A percentile compares a stretch with the other conserved stretches of the same genome.
These are phyloP conservation scores for Ceyx margarethae DNA, from an alignment of 2,113 vertebrate genomes.

Conservation along the genomic window DNA sequence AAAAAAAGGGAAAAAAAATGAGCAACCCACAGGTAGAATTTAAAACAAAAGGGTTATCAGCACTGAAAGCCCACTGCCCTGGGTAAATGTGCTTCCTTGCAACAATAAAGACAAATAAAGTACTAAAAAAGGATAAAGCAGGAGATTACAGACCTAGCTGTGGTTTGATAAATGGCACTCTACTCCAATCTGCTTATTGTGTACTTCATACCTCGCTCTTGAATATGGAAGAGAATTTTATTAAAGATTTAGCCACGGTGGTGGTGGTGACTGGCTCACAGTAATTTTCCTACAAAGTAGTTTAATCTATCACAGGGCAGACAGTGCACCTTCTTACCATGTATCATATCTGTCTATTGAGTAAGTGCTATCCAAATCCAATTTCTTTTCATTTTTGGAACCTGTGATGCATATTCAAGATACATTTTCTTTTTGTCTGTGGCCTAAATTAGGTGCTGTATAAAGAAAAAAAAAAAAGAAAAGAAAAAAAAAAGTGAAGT, in stretches of 20 bases:
- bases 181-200: conserved; percentile 83
- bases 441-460: conserved; percentile 76
- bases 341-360: conserved; percentile 95
- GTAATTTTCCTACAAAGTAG: conserved; percentile 99
- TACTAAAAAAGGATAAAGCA: conserved; percentile 78
- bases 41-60: conserved; percentile 68
- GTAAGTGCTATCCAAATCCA: conserved; percentile 88
- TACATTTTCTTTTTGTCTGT: conserved; percentile 81
- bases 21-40: neutral
- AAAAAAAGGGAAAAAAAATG: neutral
- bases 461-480: conserved; percentile 11
- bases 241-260: conserved; percentile 94
- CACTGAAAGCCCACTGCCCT: conserved; percentile 64
- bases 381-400: conserved; percentile 88
- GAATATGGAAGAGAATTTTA: conserved; percentile 98
- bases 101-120: conserved; percentile 82
- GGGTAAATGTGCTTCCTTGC: conserved; percentile 75
- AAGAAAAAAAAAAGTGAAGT: conserved; percentile 39
- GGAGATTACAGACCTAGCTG: conserved; percentile 82
- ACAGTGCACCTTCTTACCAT: conserved; percentile 97
- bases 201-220: conserved; percentile 88
- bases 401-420: conserved; percentile 87
- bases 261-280: conserved; percentile 94
- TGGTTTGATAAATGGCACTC: conserved; percentile 85
- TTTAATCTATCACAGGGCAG: conserved; percentile 99